Conservation (phyloP, 2,888 invertebrate genomes). For the Creontiades dilutus region DNA sequence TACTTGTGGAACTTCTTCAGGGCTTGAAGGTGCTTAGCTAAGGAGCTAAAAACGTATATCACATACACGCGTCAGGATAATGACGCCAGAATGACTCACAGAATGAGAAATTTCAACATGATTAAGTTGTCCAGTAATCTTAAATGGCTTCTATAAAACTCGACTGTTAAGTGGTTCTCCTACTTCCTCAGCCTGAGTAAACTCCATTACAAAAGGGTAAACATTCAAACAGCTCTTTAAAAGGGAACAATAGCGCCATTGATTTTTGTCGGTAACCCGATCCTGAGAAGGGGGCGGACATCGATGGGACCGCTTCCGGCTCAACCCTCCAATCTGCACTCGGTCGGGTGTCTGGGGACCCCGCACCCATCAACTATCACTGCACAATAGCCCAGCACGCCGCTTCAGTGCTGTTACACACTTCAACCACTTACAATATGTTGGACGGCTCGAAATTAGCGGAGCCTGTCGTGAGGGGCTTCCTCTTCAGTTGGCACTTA, state of each 20-base stretch:
- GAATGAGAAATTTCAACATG: no score
- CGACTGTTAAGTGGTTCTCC: neutral
- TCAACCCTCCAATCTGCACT: slow-evolving; percentile 14
- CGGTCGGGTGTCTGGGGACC: neutral
- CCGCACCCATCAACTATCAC: neutral
- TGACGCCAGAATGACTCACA: no score
- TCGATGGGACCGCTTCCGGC: slow-evolving; percentile 31
- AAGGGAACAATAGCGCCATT: neutral
- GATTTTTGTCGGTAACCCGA: neutral
- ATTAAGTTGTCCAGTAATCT: no score
- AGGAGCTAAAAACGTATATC: no score
- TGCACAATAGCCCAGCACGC: neutral
- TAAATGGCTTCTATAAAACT: no score
- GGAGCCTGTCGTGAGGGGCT: neutral
- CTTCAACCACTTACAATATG: slow-evolving; percentile 8
- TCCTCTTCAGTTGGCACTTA: neutral
- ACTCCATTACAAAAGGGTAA: slow-evolving; percentile 13
- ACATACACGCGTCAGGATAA: no score
- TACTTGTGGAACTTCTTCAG: no score
- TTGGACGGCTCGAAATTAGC: neutral
- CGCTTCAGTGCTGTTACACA: neutral
- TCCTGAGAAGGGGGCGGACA: slow-evolving; percentile 15
- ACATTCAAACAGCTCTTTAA: neutral
- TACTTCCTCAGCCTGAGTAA: neutral
- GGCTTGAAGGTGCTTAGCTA: no score